A percentile compares a stretch with the other conserved stretches of the same genome.
Conservation (phyloP, 2,113 vertebrate genomes). For the Sylvia atricapilla region DNA sequence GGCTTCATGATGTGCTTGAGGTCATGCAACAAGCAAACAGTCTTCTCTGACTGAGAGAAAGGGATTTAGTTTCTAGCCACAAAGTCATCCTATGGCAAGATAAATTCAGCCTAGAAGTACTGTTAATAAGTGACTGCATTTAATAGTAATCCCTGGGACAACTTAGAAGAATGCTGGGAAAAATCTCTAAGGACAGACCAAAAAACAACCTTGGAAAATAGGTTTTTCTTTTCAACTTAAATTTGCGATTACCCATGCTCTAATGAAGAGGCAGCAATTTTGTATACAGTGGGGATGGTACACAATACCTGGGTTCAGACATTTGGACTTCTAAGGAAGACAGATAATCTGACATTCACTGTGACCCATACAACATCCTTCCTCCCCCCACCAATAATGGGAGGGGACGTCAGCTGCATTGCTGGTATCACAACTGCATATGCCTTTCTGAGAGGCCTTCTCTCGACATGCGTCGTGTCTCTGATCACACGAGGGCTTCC, state of each 20-base stretch:
- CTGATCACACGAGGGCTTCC: neutral
- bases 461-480: rapidly evolving
- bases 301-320: neutral
- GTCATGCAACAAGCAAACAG: neutral
- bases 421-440: neutral
- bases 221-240: neutral
- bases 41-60: neutral
- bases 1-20: neutral
- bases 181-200: neutral
- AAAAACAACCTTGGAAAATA: neutral
- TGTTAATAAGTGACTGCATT: neutral
- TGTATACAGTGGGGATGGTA: rapidly evolving
- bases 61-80: neutral
- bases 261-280: neutral
- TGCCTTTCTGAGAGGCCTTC: neutral
- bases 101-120: neutral
- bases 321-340: neutral
- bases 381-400: rapidly evolving
- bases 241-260: neutral
- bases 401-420: neutral
- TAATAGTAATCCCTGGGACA: neutral
- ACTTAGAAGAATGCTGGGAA: neutral
- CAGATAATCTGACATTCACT: neutral
- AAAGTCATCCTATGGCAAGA: neutral
- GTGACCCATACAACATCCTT: neutral